These are phyloP conservation scores for Drosophila trapezifrons DNA, from an alignment of 1,140 invertebrate species.

Conservation along the genomic window DNA sequence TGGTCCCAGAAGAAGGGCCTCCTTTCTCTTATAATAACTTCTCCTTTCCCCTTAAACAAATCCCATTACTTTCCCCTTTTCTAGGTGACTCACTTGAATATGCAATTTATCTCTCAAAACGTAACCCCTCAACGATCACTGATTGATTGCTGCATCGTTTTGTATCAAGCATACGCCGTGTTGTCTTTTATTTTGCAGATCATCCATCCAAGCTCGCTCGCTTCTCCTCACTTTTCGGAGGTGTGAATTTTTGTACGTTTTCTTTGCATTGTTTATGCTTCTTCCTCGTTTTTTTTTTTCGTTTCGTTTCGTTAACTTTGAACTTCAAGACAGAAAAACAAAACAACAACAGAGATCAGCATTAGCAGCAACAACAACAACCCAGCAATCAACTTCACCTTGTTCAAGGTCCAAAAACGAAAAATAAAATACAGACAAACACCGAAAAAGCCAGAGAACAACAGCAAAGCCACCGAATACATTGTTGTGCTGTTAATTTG, in stretches of 20 bases:
- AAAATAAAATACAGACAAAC: conserved; percentile 20
- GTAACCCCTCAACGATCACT: conserved; percentile 8
- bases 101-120: background rate
- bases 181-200: conserved; percentile 24
- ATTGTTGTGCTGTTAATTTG: conserved; percentile 57
- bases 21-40: no score
- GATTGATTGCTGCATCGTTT: conserved; percentile 36
- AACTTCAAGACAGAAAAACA: conserved; percentile 70
- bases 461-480: conserved; percentile 28
- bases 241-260: conserved; percentile 68
- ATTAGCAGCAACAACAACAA: conserved; percentile 27
- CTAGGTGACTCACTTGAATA: background rate
- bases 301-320: conserved; percentile 74
- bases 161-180: conserved; percentile 60
- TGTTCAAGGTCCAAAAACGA: conserved; percentile 71
- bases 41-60: no score
- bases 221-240: conserved; percentile 24
- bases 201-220: conserved; percentile 14
- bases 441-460: conserved; percentile 27
- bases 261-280: conserved; percentile 61
- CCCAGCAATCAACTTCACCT: conserved; percentile 77
- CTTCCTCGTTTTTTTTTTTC: conserved; percentile 32
- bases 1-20: no score
- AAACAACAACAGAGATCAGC: conserved; percentile 31
- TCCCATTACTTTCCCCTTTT: conserved; percentile 3